Evolutionary conservation across 2,888 invertebrate genomes (phyloP).

Genomic region (Torymus tubicola): DNA sequence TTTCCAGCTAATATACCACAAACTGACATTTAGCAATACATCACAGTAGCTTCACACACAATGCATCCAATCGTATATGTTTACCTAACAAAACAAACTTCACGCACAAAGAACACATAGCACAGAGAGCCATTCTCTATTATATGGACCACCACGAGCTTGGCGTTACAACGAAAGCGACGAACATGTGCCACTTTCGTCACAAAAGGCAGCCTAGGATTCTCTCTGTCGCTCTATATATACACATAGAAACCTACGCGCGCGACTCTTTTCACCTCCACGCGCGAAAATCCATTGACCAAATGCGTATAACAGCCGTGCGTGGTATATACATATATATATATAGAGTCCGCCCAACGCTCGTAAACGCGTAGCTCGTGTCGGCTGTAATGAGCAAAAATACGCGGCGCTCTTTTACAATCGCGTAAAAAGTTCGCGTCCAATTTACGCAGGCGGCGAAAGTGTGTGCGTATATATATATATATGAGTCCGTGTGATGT

Average conservation of each 20-base stretch:
- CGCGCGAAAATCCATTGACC: constrained; percentile 8
- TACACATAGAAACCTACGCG: neutral
- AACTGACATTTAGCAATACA: too few species aligned
- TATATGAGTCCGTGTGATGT: too few species aligned
- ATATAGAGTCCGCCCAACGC: too few species aligned
- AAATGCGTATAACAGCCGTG: neutral
- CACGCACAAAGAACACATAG: too few species aligned
- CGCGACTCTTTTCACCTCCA: neutral
- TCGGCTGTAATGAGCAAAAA: constrained; percentile 25
- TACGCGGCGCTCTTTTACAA: neutral
- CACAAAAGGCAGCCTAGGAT: constrained; percentile 15
- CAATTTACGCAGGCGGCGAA: neutral
- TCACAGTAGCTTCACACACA: too few species aligned
- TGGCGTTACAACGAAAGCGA: constrained; percentile 34
- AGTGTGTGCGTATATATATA: too few species aligned
- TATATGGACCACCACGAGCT: neutral
- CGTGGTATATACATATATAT: too few species aligned
- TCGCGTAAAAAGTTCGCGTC: neutral
- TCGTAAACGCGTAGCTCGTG: neutral
- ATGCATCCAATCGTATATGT: too few species aligned
- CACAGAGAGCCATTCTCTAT: too few species aligned
- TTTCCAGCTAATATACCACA: too few species aligned
- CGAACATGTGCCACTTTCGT: constrained; percentile 39
- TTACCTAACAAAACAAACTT: too few species aligned
- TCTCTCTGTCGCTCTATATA: neutral